Evolutionary conservation across 2,888 invertebrate species (phyloP).

Genomic region (Minunthozetes semirufus): DNA sequence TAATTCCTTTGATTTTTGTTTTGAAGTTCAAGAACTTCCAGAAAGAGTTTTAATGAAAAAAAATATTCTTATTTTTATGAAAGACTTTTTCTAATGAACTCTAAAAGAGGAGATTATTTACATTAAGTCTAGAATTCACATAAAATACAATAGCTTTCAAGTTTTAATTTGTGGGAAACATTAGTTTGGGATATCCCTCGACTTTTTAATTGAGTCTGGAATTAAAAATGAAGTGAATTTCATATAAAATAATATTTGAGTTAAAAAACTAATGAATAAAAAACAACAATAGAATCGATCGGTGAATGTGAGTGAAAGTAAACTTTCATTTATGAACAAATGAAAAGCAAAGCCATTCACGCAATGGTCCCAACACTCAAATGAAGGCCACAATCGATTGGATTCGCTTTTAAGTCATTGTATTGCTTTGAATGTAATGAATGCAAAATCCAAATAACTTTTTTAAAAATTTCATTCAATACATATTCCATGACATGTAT

Average conservation of each 20-base stretch:
- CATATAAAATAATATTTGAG: not conserved
- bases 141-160: too few relatives aligned
- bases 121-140: too few relatives aligned
- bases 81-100: not conserved
- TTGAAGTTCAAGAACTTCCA: not conserved
- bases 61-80: too few relatives aligned
- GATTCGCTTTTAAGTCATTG: not conserved
- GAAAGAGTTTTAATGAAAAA: too few relatives aligned
- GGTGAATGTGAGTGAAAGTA: not conserved
- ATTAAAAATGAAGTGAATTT: too few relatives aligned
- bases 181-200: constrained; percentile 21
- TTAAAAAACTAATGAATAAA: not conserved
- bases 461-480: too few relatives aligned
- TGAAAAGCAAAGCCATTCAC: constrained; percentile 12
- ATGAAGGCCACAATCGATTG: constrained; percentile 21
- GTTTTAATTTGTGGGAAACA: not conserved
- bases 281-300: not conserved
- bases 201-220: not conserved
- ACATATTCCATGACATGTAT: constrained; percentile 2
- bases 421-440: not conserved
- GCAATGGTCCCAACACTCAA: constrained; percentile 3
- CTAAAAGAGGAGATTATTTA: not conserved
- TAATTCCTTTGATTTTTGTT: not conserved
- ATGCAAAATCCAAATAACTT: too few relatives aligned
- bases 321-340: not conserved